Evolutionary conservation across 1,140 invertebrate species (phyloP), one percentile per base, ranked within the genome.

Genomic region (Drosophila leontia): DNA sequence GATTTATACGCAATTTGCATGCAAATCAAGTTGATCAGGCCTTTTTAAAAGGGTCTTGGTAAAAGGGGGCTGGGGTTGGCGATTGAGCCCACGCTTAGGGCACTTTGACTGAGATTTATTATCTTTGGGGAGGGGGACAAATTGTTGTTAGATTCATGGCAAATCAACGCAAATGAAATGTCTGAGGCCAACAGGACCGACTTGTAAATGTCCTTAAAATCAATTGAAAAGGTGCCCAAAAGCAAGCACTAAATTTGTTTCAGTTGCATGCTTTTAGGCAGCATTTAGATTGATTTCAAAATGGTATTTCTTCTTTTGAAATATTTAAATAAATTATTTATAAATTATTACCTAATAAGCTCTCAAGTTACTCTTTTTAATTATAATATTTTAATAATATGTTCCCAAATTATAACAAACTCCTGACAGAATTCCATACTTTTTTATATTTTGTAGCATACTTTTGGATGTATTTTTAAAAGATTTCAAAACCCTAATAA

Each of bases 31-130:
- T 53, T 61, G 72, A 65, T 59, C 17, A 34, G 48, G 26, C n/a
- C 15, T 13, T 34, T 39, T 64, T 19, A 23, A 55, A 44, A 44
- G 57, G 50, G 57, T 29, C 29, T 11, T 35, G 12, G 50, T 2
- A 19, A 42, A 17, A n/a, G 7, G 56, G 29, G 55, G 6, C 19
- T 23, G 53, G 26, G 17, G n/a, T 32, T 23, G 17, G 26, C 19
- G 55, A 23, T 59, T 63, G 29, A 12, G 19, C 26, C 19, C n/a
- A 12, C n/a, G 48, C 26, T 44, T 55, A 35, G 41, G 42, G 6
- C 50, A 44, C 48, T 67, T 65, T 70, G 35, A 42, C 67, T 48
- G 41, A 72, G 79, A 82, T 81, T 78, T 78, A 81, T 82, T 61
- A 45, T 39, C 50, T 19, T 39, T 23, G 11, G 17, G 26, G 11